Evolutionary conservation across 2,113 vertebrate genomes (phyloP).

Genomic region (Gobiocypris rarus): DNA sequence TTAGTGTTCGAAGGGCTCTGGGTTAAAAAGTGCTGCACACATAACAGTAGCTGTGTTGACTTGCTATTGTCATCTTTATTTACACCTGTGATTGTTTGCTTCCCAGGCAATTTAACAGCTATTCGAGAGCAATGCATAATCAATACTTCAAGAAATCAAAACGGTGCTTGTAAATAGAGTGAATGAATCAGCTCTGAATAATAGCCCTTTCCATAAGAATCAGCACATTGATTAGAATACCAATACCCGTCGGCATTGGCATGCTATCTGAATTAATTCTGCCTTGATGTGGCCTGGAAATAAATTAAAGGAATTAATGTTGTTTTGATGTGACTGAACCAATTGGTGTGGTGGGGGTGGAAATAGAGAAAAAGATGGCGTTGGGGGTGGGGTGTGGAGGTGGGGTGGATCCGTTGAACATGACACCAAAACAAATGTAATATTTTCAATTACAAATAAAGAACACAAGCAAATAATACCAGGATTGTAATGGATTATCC

Average conservation of each 20-base stretch:
- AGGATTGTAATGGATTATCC: constrained; percentile 23
- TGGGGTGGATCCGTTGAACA: too few relatives aligned
- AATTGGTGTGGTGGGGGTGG: constrained; percentile 58
- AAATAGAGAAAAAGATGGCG: constrained; percentile 58
- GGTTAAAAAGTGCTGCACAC: not conserved
- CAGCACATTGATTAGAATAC: constrained; percentile 75
- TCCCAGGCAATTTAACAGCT: constrained; percentile 64
- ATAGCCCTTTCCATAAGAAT: constrained; percentile 65
- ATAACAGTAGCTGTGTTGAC: not conserved
- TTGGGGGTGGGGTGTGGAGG: too few relatives aligned
- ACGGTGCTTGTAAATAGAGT: constrained; percentile 55
- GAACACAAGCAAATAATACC: constrained; percentile 38
- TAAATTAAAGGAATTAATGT: constrained; percentile 69
- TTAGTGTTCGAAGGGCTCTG: not conserved
- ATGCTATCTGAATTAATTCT: constrained; percentile 51
- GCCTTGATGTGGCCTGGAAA: constrained; percentile 57
- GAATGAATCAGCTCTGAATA: constrained; percentile 64
- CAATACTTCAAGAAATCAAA: constrained; percentile 65
- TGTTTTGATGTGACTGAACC: constrained; percentile 70
- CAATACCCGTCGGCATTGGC: constrained; percentile 63
- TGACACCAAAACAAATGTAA: constrained; percentile 51
- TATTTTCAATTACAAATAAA: constrained; percentile 51
- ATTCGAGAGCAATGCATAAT: constrained; percentile 69
- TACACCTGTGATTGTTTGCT: constrained; percentile 62
- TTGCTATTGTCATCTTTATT: constrained; percentile 57